These are phyloP conservation scores for Acrossocheilus fasciatus DNA, from an alignment of 2,797 vertebrate species.

Conservation along the genomic window DNA sequence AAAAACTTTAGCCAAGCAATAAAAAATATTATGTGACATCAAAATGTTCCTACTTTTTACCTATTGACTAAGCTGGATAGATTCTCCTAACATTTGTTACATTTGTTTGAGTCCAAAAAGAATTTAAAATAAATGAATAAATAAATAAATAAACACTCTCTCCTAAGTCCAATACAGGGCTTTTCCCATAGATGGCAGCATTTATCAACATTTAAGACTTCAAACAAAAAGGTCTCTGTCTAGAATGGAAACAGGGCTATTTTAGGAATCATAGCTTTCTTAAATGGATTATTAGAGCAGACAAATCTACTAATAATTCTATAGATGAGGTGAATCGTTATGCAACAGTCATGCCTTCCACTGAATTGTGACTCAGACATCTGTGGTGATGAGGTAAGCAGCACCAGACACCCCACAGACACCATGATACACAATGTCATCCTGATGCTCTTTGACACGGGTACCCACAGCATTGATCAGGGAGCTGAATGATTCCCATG, in stretches of 20 bases:
- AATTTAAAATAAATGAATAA: too few relatives aligned
- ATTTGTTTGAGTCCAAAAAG: too few relatives aligned
- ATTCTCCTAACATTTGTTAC: background rate
- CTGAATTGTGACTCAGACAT: background rate
- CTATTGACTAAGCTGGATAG: background rate
- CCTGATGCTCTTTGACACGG: conserved; percentile 60
- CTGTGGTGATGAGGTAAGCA: conserved; percentile 36
- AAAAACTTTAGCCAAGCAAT: background rate
- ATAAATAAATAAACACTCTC: background rate
- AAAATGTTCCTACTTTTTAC: background rate
- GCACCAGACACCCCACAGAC: conserved; percentile 53
- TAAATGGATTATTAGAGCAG: background rate
- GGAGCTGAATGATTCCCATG: conserved; percentile 65
- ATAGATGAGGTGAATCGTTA: background rate
- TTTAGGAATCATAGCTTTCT: conserved; percentile 19
- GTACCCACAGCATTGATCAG: conserved; percentile 71
- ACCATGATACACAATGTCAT: conserved; percentile 47
- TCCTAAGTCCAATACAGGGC: background rate
- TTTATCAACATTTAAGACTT: conserved; percentile 32
- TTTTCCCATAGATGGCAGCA: conserved; percentile 62
- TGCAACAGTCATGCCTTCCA: background rate
- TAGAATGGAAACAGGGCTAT: background rate
- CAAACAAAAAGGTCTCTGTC: background rate
- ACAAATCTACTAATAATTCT: background rate
- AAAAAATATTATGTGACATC: background rate